These are phyloP conservation scores for Bellardia bayeri DNA, from an alignment of 2,888 invertebrate species.

Conservation along the genomic window DNA sequence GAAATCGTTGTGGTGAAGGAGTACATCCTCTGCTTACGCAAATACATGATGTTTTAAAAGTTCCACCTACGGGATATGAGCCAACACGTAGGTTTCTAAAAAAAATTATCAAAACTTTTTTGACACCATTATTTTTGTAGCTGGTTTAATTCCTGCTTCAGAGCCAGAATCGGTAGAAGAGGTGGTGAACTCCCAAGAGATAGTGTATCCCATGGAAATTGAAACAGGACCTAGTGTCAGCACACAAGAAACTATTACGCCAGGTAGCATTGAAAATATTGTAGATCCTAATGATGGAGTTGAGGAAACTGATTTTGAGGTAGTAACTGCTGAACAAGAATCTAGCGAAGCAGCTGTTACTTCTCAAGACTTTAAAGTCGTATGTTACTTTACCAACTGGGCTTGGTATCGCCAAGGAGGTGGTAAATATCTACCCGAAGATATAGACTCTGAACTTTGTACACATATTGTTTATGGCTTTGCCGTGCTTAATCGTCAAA, in stretches of 20 bases:
- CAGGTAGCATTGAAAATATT: constrained; percentile 72
- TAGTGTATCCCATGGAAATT: constrained; percentile 76
- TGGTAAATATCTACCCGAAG: constrained; percentile 92
- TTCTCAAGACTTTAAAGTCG: constrained; percentile 88
- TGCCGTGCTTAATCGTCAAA: constrained; percentile 91
- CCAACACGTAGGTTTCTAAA: constrained; percentile 78
- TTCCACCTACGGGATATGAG: constrained; percentile 81
- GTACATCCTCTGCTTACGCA: constrained; percentile 91
- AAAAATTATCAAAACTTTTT: not conserved
- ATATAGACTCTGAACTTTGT: constrained; percentile 93
- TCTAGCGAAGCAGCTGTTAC: constrained; percentile 25
- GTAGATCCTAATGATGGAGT: constrained; percentile 78
- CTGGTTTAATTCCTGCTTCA: constrained; percentile 74
- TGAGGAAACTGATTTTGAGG: constrained; percentile 77
- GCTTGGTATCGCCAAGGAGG: constrained; percentile 95
- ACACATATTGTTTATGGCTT: constrained; percentile 97
- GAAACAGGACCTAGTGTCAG: constrained; percentile 73
- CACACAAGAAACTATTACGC: constrained; percentile 18
- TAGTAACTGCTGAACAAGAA: constrained; percentile 33
- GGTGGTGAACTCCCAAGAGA: constrained; percentile 75
- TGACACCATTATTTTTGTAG: constrained; percentile 63
- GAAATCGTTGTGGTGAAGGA: constrained; percentile 91
- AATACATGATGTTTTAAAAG: constrained; percentile 89
- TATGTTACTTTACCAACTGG: constrained; percentile 97
- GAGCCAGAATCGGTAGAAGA: constrained; percentile 78